These are phyloP conservation scores for Camponotus pennsylvanicus DNA, from an alignment of 1,140 invertebrate genomes.

Conservation along the genomic window DNA sequence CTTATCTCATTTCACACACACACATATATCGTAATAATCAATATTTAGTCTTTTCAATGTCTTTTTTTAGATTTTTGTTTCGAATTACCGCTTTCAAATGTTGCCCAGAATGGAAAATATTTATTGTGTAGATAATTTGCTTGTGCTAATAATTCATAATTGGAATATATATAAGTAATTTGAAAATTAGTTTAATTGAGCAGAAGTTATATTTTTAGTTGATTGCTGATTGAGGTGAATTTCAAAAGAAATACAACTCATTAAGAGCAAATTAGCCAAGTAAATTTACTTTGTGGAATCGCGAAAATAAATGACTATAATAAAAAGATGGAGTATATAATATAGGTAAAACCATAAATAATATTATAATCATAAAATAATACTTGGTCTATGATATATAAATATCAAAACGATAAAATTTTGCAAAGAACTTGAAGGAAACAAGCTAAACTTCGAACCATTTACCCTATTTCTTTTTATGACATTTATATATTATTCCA, in stretches of 20 bases:
- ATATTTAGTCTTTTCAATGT: not conserved
- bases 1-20: not conserved
- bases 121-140: not conserved
- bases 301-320: conserved; percentile 32
- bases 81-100: not conserved
- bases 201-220: conserved; percentile 14
- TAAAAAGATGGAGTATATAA: conserved; percentile 35
- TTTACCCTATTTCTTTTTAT: not conserved
- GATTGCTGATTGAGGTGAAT: conserved; percentile 40
- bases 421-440: not conserved
- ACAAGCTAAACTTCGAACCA: conserved; percentile 19
- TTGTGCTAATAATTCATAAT: not conserved
- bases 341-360: conserved; percentile 29
- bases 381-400: conserved; percentile 35
- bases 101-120: not conserved
- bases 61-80: not conserved
- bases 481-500: not conserved
- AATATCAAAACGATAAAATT: conserved; percentile 40
- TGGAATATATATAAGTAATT: not conserved
- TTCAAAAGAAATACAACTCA: not conserved
- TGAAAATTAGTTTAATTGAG: not conserved
- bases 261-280: conserved; percentile 15
- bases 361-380: conserved; percentile 22
- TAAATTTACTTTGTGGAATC: conserved; percentile 43
- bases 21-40: not conserved